phyloP scores from a whole-genome alignment of 2,113 vertebrate genomes.

The Indicator maculatus region DNA sequence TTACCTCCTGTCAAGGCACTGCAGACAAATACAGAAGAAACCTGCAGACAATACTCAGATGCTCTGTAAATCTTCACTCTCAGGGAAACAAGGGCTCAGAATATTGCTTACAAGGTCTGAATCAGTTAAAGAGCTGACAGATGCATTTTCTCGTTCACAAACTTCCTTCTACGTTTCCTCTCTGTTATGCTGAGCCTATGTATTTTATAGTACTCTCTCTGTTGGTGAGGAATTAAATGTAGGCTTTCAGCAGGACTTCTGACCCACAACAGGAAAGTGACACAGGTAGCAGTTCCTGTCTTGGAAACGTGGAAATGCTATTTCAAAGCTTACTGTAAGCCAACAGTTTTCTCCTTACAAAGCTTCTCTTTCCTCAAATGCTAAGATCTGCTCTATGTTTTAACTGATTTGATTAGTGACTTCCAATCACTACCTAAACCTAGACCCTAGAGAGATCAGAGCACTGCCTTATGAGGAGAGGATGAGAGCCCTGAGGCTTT shows the following conservation, averaged over 20 bases:
- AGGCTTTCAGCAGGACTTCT: background rate
- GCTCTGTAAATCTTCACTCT: background rate
- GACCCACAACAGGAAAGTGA: background rate
- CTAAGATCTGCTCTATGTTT: background rate
- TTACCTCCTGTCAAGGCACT: background rate
- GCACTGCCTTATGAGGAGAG: no score
- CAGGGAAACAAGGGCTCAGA: background rate
- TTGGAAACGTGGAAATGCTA: background rate
- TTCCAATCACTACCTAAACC: background rate
- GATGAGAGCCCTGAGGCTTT: no score
- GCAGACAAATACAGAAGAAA: background rate
- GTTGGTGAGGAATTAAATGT: background rate
- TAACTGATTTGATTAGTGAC: background rate
- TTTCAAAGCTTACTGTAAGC: background rate
- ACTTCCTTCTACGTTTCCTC: constrained; percentile 53
- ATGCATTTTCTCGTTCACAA: constrained; percentile 27
- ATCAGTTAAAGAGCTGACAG: constrained; percentile 33
- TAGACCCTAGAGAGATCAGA: background rate
- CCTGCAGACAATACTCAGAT: background rate
- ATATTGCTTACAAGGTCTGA: background rate
- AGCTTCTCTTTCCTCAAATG: background rate
- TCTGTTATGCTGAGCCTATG: background rate
- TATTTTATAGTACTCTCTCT: background rate
- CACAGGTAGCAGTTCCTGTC: background rate
- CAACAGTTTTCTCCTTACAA: background rate